Conservation (phyloP, 2,113 vertebrate genomes). For the Onychorhynchus coronatus region DNA sequence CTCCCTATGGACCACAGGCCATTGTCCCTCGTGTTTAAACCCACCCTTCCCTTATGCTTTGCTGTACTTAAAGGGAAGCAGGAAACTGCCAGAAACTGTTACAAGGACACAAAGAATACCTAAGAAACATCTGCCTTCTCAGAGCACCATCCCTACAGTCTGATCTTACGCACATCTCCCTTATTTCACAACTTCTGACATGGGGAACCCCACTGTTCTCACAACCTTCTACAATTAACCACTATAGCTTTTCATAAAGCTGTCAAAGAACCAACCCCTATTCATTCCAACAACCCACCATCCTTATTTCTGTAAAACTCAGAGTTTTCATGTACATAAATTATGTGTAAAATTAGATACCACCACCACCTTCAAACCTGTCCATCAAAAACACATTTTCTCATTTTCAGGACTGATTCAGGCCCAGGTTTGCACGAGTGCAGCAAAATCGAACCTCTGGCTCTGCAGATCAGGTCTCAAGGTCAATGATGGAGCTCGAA, state of each 20-base stretch:
- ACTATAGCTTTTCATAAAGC: not conserved
- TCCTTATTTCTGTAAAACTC: not conserved
- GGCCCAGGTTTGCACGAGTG: not conserved
- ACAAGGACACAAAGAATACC: not conserved
- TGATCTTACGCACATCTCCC: not conserved
- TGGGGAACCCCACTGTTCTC: too few species aligned
- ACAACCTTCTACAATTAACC: not conserved
- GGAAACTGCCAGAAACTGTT: not conserved
- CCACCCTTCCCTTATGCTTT: not conserved
- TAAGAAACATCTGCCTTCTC: not conserved
- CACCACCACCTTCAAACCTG: not conserved
- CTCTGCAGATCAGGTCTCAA: not conserved
- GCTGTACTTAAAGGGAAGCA: fast-evolving
- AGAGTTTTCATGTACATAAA: not conserved
- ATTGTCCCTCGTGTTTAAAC: fast-evolving
- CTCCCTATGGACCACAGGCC: not conserved
- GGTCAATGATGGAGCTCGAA: not conserved
- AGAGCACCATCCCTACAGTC: fast-evolving
- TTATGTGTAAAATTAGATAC: not conserved
- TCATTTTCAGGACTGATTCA: not conserved
- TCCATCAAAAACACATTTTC: not conserved
- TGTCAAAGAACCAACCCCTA: not conserved
- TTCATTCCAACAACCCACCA: not conserved
- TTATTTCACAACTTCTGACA: not conserved
- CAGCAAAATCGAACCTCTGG: not conserved